Percentiles rank a stretch among this genome's conserved stretches.
Conservation (phyloP, 1,140 invertebrate species). For the Drosophila athabasca region DNA sequence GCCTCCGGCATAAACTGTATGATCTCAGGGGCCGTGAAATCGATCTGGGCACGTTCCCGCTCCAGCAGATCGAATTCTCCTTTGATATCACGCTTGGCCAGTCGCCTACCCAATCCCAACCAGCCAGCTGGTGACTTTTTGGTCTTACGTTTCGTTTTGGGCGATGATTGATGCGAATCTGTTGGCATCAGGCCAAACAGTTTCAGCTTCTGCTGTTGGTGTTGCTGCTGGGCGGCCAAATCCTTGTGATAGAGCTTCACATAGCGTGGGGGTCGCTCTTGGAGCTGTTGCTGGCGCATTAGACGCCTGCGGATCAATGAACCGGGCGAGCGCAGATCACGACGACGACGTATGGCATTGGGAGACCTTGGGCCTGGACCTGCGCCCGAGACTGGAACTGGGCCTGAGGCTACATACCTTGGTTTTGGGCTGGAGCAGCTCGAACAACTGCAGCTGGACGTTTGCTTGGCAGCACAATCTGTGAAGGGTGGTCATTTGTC, state of each 20-base stretch:
- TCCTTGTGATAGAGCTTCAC: slow-evolving; percentile 76
- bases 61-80: slow-evolving; percentile 77
- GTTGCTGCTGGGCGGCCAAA: slow-evolving; percentile 46
- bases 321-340: slow-evolving; percentile 55
- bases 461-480: slow-evolving; percentile 62
- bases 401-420: slow-evolving; percentile 68
- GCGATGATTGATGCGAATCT: background rate
- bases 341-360: slow-evolving; percentile 67
- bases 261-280: slow-evolving; percentile 62
- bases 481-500: background rate
- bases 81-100: slow-evolving; percentile 75
- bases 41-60: slow-evolving; percentile 61
- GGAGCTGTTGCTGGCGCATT: slow-evolving; percentile 63
- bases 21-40: slow-evolving; percentile 75
- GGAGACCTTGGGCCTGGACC: slow-evolving; percentile 9
- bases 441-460: slow-evolving; percentile 58
- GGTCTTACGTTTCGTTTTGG: slow-evolving; percentile 61
- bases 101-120: slow-evolving; percentile 29
- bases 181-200: slow-evolving; percentile 40
- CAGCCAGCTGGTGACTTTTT: slow-evolving; percentile 54
- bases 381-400: background rate
- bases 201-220: slow-evolving; percentile 44
- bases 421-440: slow-evolving; percentile 58
- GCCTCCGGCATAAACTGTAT: slow-evolving; percentile 81
- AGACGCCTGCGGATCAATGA: slow-evolving; percentile 55